A percentile compares a stretch with the other conserved stretches of the same genome.
Evolutionary conservation across 1,140 invertebrate species (phyloP).

Genomic region (Thrips palmi): DNA sequence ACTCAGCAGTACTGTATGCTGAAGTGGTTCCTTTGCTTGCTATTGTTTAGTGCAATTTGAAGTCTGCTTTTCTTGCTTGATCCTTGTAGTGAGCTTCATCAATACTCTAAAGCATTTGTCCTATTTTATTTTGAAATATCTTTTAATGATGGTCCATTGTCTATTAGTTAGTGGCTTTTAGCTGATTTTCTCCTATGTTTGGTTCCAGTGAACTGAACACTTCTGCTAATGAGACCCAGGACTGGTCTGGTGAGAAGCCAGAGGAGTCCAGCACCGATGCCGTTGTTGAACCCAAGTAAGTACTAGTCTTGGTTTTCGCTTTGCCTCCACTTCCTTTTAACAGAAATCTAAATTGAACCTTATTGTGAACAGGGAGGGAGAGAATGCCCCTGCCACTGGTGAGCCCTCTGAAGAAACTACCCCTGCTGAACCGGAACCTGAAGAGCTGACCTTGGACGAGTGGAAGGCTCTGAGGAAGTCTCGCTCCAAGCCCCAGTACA

Average conservation of each 20-base stretch:
- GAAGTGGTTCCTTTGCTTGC: constrained; percentile 4
- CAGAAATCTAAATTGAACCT: constrained; percentile 7
- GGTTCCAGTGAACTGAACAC: constrained; percentile 5
- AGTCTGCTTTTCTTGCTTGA: not conserved
- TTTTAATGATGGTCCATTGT: too few relatives aligned
- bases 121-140: not conserved
- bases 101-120: not conserved
- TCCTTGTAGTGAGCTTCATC: not conserved
- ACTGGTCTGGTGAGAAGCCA: constrained; percentile 10
- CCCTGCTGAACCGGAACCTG: constrained; percentile 52
- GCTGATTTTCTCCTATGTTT: too few relatives aligned
- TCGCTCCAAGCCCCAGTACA: constrained; percentile 64
- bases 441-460: constrained; percentile 72
- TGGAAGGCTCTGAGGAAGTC: constrained; percentile 63
- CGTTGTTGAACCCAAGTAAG: constrained; percentile 15
- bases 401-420: constrained; percentile 25
- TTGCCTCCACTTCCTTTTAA: constrained; percentile 2
- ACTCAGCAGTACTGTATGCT: constrained; percentile 8
- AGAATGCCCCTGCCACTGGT: constrained; percentile 19
- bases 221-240: constrained; percentile 8
- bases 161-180: too few relatives aligned
- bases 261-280: constrained; percentile 12
- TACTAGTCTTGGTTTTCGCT: constrained; percentile 4
- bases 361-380: constrained; percentile 16
- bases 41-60: not conserved